Evolutionary conservation across 2,888 invertebrate genomes (phyloP).

Genomic region (Lumbricus terrestris): DNA sequence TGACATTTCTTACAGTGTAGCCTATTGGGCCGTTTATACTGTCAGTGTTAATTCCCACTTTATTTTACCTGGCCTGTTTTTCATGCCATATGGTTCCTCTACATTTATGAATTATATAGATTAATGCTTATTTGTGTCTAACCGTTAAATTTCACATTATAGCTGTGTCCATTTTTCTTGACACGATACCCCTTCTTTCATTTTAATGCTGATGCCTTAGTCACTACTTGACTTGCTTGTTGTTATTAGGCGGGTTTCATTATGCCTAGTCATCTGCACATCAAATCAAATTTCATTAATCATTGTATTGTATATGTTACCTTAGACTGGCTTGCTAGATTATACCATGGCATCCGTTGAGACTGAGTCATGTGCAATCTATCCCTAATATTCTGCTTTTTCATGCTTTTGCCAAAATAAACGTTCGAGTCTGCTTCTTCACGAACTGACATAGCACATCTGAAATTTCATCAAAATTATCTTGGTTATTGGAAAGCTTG

Average conservation of each 20-base stretch:
- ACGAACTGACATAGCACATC: not conserved
- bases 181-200: not conserved
- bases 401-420: not conserved
- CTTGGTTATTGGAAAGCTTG: not conserved
- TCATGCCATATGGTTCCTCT: not conserved
- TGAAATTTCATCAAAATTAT: not conserved
- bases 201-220: not conserved
- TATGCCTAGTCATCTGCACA: too few species aligned
- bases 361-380: not conserved
- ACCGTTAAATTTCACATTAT: not conserved
- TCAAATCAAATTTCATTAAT: too few species aligned
- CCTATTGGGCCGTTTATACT: not conserved
- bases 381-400: not conserved
- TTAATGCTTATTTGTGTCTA: not conserved
- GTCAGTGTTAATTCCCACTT: not conserved
- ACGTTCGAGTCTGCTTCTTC: not conserved
- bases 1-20: not conserved
- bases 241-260: not conserved
- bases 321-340: not conserved
- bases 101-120: not conserved
- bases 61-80: not conserved
- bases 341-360: not conserved
- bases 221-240: not conserved
- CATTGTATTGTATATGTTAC: not conserved
- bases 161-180: not conserved